Base-by-base conservation (phyloP, 2,113 vertebrate species). In the Scomber colias region DNA sequence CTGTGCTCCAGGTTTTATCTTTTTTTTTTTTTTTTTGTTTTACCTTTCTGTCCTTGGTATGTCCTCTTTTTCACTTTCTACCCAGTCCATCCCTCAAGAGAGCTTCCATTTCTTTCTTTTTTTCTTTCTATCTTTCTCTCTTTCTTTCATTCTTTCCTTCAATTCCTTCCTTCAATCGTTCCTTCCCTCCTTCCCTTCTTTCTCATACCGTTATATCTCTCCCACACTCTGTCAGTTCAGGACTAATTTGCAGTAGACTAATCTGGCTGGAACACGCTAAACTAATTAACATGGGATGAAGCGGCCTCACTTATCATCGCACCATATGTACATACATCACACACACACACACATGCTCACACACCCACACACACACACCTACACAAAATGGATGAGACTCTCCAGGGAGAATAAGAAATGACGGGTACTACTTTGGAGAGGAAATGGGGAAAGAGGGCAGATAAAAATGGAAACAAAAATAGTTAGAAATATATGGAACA, bases 401-500 rank as follows among this genome's bases (percentile, higher is more conserved):
- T 87, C 78, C 21, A 13, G 89, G 82, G 87, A 89, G 76, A 87
- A 84, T 53, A 77, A 72, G 83, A 88, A 90, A 87, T 86, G 77
- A 90, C 85, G 82, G 86, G 79, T 79, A 89, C 80, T 81, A 76
- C 82, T 88, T 81, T 15, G 4, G 69, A 64, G 77, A 91, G 89
- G 89, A 90, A 92, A 91, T 91, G 79, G 87, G 87, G 87, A 92
- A 89, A 65, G 83, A 89, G 91, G 90, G 79, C 91, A 92, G 86
- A 89, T 87, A 89, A 86, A 92, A 90, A 92, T 87, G 82, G 77
- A 77, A 70, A 30, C 65, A 14, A 84, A 79, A 80, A 55, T 75
- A 89, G 84, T 45, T 78, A 44, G 66, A 82, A 57, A 86, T 77
- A 89, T 81, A 73, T 72, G 80, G 81, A 84, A 62, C 66, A 77